These are phyloP conservation scores for Neoseiulus cucumeris DNA, from an alignment of 1,140 invertebrate genomes.

Conservation along the genomic window DNA sequence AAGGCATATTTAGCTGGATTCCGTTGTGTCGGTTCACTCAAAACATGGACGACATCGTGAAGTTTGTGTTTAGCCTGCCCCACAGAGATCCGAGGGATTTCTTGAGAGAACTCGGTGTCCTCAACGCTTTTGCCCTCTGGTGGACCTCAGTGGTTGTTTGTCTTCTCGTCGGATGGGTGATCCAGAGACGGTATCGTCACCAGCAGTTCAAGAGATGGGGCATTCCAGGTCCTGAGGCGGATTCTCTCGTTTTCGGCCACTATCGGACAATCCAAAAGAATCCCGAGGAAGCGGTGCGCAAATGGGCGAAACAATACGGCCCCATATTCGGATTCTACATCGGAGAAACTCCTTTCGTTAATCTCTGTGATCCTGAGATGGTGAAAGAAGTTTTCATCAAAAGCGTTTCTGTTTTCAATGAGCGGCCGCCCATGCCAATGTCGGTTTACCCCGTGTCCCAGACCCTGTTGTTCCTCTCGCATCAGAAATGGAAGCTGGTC, in stretches of 20 bases:
- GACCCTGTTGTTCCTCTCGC: not conserved
- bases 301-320: conserved; percentile 26
- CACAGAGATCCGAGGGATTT: not conserved
- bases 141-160: not conserved
- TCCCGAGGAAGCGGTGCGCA: conserved; percentile 18
- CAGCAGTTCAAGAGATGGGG: not conserved
- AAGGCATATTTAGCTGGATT: too few relatives aligned
- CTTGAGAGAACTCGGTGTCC: not conserved
- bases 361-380: conserved; percentile 25
- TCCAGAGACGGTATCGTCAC: not conserved
- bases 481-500: conserved; percentile 31
- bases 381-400: conserved; percentile 24
- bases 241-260: conserved; percentile 2
- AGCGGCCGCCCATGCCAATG: not conserved
- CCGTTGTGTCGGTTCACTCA: too few relatives aligned
- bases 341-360: conserved; percentile 23
- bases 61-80: too few relatives aligned
- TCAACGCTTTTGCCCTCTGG: not conserved
- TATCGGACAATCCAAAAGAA: conserved; percentile 13
- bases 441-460: not conserved
- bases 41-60: too few relatives aligned
- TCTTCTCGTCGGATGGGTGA: not conserved
- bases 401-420: conserved; percentile 9
- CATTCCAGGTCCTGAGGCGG: not conserved
- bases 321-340: conserved; percentile 26